Base-by-base conservation (phyloP, 2,113 vertebrate species). In the Isichthys henryi region DNA sequence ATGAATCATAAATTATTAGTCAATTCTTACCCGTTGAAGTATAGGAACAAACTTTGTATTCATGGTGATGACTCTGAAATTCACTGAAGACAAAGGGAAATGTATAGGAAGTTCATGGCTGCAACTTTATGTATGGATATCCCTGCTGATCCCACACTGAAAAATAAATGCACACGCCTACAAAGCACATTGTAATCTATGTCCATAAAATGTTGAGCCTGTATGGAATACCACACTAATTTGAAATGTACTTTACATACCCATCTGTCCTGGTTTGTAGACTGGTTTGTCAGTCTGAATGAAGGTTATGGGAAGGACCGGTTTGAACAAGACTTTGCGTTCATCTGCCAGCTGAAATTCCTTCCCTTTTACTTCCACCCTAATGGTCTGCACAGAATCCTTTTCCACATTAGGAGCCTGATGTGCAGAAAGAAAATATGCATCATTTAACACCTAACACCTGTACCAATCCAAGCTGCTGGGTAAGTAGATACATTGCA, bases 221-320 rank as follows among this genome's bases (percentile, higher is more conserved):
- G n/a, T 19, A 35, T 86, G 84, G 88, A 49, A 15, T 49, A 17
- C 23, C 19, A 53, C 23, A 50, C 52, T 62, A 13, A 80, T 80
- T 58, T 21, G 7, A 77, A 82, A 83, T 23, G 27, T 2, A 58
- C 21, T 39, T 19, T 17, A 23, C 56, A 58, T 31, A 90, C 90
- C 49, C 1, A 0, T 89, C 56, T 90, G 90, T 45, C 90, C 90
- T 46, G 90, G 90, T 19, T 53, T 89, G 84, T 90, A 90, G 62
- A 90, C 85, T 83, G 90, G 88, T 52, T 90, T 90, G 49, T 90
- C 90, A 43, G 88, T 74, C 35, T 90, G 90, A 58, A 90, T 90
- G 58, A 90, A 89, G 56, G 58, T 87, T 19, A 87, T 3, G 3
- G 82, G 80, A 5, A 10, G 3, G 39, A 19, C 17, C 1, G 46